These are phyloP conservation scores for Adelges cooleyi DNA, from an alignment of 1,140 invertebrate species.

Conservation along the genomic window DNA sequence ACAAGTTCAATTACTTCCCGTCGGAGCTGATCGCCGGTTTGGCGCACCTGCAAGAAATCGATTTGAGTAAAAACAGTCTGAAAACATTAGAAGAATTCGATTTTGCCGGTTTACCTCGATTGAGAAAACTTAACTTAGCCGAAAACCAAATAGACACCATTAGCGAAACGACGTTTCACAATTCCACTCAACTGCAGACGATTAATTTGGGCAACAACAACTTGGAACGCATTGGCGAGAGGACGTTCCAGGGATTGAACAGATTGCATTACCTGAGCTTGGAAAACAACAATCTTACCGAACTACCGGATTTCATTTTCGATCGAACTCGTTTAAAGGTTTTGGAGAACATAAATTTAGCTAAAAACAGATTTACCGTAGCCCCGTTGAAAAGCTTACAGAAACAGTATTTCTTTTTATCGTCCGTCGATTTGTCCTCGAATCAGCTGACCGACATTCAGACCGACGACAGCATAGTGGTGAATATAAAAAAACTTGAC, in stretches of 20 bases:
- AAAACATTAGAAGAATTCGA: constrained; percentile 68
- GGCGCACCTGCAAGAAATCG: constrained; percentile 56
- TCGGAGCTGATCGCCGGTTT: constrained; percentile 58
- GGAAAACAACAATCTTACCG: constrained; percentile 56
- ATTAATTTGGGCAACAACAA: constrained; percentile 64
- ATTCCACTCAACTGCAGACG: constrained; percentile 73
- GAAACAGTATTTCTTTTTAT: constrained; percentile 68
- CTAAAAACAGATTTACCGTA: constrained; percentile 60
- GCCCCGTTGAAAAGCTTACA: constrained; percentile 67
- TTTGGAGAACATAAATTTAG: constrained; percentile 69
- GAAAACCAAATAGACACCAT: constrained; percentile 66
- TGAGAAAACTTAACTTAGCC: constrained; percentile 55
- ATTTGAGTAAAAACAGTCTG: constrained; percentile 63
- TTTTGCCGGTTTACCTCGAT: constrained; percentile 63
- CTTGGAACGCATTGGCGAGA: constrained; percentile 60
- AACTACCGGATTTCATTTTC: constrained; percentile 73
- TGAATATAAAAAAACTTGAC: constrained; percentile 76
- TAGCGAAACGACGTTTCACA: constrained; percentile 76
- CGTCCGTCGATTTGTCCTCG: constrained; percentile 61
- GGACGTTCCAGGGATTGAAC: constrained; percentile 69
- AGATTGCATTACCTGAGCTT: constrained; percentile 63
- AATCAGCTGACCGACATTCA: constrained; percentile 69
- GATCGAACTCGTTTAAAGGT: constrained; percentile 62
- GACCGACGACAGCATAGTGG: constrained; percentile 69
- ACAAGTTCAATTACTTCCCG: constrained; percentile 70